Evolutionary conservation across 92 coral and sea anemone species (phyloP).

Genomic region (Zoanthus gigantus): DNA sequence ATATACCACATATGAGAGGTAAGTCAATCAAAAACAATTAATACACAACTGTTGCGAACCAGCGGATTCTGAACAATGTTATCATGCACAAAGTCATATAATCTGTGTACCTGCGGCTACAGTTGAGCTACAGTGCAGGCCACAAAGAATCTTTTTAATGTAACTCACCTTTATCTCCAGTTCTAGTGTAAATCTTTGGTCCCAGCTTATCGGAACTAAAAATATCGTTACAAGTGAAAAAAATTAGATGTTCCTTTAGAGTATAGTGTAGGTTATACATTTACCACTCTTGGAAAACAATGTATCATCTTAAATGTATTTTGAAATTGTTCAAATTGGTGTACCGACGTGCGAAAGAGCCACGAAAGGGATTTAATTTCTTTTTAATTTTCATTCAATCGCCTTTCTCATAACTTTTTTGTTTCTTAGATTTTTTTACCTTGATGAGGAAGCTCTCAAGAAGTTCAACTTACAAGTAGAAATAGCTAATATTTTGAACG

Average conservation of each 20-base stretch:
- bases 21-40: no score
- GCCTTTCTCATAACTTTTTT: no score
- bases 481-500: neutral
- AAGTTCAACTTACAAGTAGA: neutral
- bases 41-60: no score
- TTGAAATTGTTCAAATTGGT: neutral
- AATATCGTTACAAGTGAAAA: neutral
- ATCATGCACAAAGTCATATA: no score
- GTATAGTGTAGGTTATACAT: no score
- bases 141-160: neutral
- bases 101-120: no score
- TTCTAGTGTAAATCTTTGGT: constrained; percentile 90
- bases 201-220: constrained; percentile 56
- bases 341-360: neutral
- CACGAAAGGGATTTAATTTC: neutral
- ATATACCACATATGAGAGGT: no score
- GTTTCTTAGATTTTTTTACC: neutral
- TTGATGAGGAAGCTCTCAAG: neutral
- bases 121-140: no score
- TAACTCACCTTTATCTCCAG: constrained; percentile 90
- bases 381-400: no score
- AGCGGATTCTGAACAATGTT: no score
- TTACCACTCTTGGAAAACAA: no score
- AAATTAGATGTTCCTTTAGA: neutral
- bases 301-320: no score